Conservation (phyloP, 2,113 vertebrate species). For the Nesospiza acunhae region DNA sequence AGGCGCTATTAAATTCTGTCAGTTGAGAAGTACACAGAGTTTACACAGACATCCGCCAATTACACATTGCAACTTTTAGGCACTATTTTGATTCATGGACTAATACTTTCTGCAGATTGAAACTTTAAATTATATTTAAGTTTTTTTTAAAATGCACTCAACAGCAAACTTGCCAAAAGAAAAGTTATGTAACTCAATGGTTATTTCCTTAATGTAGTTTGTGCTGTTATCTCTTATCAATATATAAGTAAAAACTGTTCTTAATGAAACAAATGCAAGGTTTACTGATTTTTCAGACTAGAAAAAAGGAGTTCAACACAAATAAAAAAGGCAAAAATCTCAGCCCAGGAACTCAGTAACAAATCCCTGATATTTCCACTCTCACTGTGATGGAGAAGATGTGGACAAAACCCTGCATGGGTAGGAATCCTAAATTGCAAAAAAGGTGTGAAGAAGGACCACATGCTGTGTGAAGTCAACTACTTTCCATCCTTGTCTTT, state of each 20-base stretch:
- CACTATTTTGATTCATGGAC: neutral
- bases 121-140: neutral
- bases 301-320: neutral
- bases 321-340: neutral
- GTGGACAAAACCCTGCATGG: neutral
- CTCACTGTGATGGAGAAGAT: neutral
- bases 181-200: neutral
- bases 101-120: neutral
- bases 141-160: neutral
- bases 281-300: neutral
- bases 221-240: neutral
- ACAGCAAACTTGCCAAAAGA: neutral
- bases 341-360: neutral
- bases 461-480: rapidly evolving
- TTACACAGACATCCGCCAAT: neutral
- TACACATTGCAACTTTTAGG: neutral
- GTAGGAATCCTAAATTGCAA: neutral
- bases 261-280: neutral
- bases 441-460: neutral
- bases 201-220: neutral
- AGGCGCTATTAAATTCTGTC: neutral
- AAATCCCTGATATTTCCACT: neutral
- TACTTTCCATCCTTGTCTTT: neutral
- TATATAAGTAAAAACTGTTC: neutral
- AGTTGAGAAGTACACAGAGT: neutral